These are phyloP conservation scores for Clarias pachynema DNA, from an alignment of 2,797 vertebrate species.

Conservation along the genomic window DNA sequence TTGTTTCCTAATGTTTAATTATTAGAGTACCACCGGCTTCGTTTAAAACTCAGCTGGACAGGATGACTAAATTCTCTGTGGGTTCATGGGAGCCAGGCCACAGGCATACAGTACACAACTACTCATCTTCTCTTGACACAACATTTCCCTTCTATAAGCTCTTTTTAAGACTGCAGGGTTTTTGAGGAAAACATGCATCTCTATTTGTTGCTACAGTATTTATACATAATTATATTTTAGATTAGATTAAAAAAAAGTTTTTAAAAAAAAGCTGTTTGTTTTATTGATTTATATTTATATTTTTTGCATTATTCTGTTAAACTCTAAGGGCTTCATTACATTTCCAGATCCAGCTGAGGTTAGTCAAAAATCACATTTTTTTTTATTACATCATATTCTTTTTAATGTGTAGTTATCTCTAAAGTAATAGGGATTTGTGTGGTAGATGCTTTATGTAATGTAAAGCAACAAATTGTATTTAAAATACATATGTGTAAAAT, in stretches of 20 bases:
- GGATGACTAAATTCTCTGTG: constrained; percentile 36
- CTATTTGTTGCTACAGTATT: not conserved
- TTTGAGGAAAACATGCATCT: constrained; percentile 11
- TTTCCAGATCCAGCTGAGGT: not conserved
- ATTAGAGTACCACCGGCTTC: constrained; percentile 42
- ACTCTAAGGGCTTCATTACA: not conserved
- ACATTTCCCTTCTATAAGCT: constrained; percentile 38
- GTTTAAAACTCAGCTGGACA: constrained; percentile 50
- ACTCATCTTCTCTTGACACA: constrained; percentile 28
- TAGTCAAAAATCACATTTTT: not conserved
- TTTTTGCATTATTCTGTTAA: not conserved
- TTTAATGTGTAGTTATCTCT: not conserved
- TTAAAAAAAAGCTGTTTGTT: too few relatives aligned
- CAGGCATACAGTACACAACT: constrained; percentile 16
- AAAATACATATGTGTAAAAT: not conserved
- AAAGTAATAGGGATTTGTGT: not conserved
- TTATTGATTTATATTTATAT: too few relatives aligned
- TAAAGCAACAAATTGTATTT: not conserved
- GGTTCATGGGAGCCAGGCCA: constrained; percentile 30
- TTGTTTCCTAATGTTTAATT: constrained; percentile 36
- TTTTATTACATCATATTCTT: not conserved
- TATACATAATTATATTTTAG: not conserved
- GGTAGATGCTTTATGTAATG: not conserved
- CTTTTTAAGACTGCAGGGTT: constrained; percentile 8
- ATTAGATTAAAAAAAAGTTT: not conserved